Percentiles rank a stretch among this genome's conserved stretches.
These are phyloP conservation scores for Leuciscus waleckii DNA, from an alignment of 2,797 vertebrate species.

Conservation along the genomic window DNA sequence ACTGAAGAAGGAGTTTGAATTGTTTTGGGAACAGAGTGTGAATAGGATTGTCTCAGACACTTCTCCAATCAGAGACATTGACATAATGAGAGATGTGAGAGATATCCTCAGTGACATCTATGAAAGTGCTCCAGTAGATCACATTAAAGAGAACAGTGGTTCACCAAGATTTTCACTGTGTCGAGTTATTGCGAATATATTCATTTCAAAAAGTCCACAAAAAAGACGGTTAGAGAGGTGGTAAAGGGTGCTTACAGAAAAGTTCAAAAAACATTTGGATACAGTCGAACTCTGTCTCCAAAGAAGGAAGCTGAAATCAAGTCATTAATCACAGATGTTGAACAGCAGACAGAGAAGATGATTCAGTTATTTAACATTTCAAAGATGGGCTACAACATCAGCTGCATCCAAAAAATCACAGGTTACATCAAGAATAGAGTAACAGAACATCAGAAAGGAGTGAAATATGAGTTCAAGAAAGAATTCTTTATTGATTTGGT, in stretches of 20 bases:
- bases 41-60: background rate
- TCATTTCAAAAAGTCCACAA: background rate
- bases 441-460: background rate
- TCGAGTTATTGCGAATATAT: background rate
- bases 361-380: background rate
- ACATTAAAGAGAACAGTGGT: background rate
- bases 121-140: background rate
- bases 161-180: background rate
- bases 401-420: accelerated
- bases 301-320: background rate
- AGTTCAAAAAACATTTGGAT: background rate
- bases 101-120: slow-evolving; percentile 3
- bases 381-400: background rate
- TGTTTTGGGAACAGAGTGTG: background rate
- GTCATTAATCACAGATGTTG: background rate
- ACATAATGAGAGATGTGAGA: slow-evolving; percentile 14
- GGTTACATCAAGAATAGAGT: background rate
- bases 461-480: background rate
- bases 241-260: background rate
- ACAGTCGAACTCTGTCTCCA: background rate
- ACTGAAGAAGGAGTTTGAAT: slow-evolving; percentile 45
- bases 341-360: accelerated
- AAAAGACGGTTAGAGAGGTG: accelerated
- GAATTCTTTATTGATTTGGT: background rate
- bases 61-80: background rate